Evolutionary conservation across 2,888 invertebrate genomes (phyloP).

Genomic region (Aproaerema taeniolella): DNA sequence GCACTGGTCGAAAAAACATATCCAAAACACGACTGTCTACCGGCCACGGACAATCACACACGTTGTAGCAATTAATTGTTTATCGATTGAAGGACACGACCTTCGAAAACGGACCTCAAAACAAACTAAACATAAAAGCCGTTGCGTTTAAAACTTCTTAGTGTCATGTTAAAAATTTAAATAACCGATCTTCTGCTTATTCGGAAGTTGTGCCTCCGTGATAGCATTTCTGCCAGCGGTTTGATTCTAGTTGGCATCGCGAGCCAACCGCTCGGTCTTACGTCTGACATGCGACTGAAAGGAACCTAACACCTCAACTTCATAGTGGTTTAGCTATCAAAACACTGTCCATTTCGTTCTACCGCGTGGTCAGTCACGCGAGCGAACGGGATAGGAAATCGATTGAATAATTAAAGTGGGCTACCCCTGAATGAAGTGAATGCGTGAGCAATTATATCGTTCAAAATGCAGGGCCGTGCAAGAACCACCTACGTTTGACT

Average conservation of each 20-base stretch:
- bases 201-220: constrained; percentile 69
- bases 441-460: constrained; percentile 42
- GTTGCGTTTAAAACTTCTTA: constrained; percentile 38
- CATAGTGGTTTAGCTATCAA: constrained; percentile 21
- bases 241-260: constrained; percentile 60
- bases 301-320: constrained; percentile 24
- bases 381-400: constrained; percentile 34
- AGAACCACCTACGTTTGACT: constrained; percentile 35
- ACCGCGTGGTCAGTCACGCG: constrained; percentile 13
- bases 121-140: constrained; percentile 60
- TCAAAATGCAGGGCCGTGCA: constrained; percentile 51
- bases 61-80: constrained; percentile 67
- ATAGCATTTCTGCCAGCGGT: constrained; percentile 69
- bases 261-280: constrained; percentile 52
- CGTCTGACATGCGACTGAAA: constrained; percentile 52
- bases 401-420: constrained; percentile 61
- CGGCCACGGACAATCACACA: constrained; percentile 61
- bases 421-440: constrained; percentile 52
- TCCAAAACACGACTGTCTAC: constrained; percentile 63
- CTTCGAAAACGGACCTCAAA: constrained; percentile 58
- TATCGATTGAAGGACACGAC: constrained; percentile 74
- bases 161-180: constrained; percentile 55
- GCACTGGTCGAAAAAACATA: constrained; percentile 60
- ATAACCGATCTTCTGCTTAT: constrained; percentile 52
- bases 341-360: constrained; percentile 35